Percentiles rank a stretch among this genome's conserved stretches.
These are phyloP conservation scores for Gastrophysa polygoni DNA, from an alignment of 2,888 invertebrate genomes.

Conservation along the genomic window DNA sequence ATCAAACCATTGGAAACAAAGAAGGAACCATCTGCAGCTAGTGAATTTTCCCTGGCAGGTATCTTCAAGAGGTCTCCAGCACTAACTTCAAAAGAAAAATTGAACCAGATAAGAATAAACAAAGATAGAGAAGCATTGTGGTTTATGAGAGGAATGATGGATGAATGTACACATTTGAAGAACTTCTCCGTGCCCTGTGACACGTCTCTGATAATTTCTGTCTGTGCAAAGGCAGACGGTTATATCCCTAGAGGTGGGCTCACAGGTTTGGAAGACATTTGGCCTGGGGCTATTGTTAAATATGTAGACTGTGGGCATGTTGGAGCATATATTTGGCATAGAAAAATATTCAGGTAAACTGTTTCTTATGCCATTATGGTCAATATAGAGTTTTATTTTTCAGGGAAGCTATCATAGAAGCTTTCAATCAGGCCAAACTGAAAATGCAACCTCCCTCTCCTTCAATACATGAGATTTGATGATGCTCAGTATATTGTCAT, in stretches of 20 bases:
- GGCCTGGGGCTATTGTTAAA: slow-evolving; percentile 91
- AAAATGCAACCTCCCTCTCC: slow-evolving; percentile 44
- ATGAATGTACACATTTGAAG: slow-evolving; percentile 95
- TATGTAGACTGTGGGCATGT: slow-evolving; percentile 91
- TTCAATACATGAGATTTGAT: slow-evolving; percentile 34
- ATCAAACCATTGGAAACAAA: slow-evolving; percentile 41
- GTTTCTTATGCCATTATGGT: not conserved
- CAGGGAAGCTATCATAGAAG: slow-evolving; percentile 78
- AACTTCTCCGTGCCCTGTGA: slow-evolving; percentile 91
- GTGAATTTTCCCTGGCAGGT: slow-evolving; percentile 33
- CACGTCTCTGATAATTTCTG: slow-evolving; percentile 86
- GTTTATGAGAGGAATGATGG: slow-evolving; percentile 98
- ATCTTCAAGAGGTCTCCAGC: slow-evolving; percentile 35
- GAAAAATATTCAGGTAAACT: slow-evolving; percentile 81
- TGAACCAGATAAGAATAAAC: slow-evolving; percentile 67
- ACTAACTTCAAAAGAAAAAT: slow-evolving; percentile 31
- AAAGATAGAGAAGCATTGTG: slow-evolving; percentile 78
- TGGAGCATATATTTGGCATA: slow-evolving; percentile 84
- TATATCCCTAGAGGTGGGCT: slow-evolving; percentile 89
- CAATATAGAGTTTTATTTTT: slow-evolving; percentile 45
- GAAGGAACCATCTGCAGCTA: slow-evolving; percentile 22
- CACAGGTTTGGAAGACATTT: slow-evolving; percentile 82
- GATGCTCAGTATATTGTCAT: slow-evolving; percentile 10
- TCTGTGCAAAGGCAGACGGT: slow-evolving; percentile 88
- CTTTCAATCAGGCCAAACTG: slow-evolving; percentile 72